Evolutionary conservation across 2,113 vertebrate species (phyloP).

Genomic region (Phrynosoma platyrhinos): DNA sequence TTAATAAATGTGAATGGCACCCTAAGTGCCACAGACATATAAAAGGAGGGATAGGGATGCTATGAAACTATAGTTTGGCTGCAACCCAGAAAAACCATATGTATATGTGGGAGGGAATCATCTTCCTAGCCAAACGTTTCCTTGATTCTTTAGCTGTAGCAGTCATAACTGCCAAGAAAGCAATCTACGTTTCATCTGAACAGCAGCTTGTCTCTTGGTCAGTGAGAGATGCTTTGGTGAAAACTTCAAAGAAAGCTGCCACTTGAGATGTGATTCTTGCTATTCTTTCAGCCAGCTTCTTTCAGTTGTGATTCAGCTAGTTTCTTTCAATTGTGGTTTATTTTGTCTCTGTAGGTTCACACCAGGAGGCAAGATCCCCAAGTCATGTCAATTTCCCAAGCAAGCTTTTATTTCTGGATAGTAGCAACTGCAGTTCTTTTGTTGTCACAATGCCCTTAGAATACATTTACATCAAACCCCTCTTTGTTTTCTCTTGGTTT

Average conservation of each 20-base stretch:
- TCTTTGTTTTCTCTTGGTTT: background rate
- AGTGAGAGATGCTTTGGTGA: background rate
- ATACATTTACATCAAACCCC: background rate
- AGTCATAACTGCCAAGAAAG: background rate
- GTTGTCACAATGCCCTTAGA: background rate
- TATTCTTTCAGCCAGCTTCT: background rate
- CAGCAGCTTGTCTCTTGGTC: constrained; percentile 8
- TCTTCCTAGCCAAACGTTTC: background rate
- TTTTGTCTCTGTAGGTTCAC: background rate
- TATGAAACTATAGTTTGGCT: background rate
- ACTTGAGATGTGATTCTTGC: background rate
- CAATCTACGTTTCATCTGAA: background rate
- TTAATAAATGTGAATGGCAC: constrained; percentile 7
- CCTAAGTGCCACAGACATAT: background rate
- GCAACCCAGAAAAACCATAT: background rate
- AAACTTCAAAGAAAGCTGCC: background rate
- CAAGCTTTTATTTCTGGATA: background rate
- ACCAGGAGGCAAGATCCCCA: background rate
- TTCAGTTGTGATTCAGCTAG: background rate
- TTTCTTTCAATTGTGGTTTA: background rate
- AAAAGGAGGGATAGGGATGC: background rate
- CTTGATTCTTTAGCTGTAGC: background rate
- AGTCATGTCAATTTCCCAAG: background rate
- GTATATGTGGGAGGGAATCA: background rate
- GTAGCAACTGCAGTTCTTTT: background rate